Conservation (phyloP, 2,797 vertebrate species). For the Myiothlypis chrysogaster region DNA sequence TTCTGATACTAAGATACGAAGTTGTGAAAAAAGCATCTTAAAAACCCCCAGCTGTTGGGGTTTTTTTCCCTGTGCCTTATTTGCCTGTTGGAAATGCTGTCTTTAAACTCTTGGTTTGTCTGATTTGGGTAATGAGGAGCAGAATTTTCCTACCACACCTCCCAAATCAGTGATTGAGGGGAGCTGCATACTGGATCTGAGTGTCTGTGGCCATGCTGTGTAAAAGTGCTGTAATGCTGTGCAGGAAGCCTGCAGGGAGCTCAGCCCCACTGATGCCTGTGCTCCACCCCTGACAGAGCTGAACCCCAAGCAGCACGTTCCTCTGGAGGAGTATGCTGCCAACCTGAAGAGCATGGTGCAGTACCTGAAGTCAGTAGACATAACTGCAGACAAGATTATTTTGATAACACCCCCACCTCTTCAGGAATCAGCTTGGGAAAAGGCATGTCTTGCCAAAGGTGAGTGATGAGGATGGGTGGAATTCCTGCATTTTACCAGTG, state of each 20-base stretch:
- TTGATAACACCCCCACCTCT: slow-evolving; percentile 90
- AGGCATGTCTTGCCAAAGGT: slow-evolving; percentile 88
- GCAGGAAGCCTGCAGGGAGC: neutral
- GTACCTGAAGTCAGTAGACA: slow-evolving; percentile 77
- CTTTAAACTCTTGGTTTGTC: neutral
- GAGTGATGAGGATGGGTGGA: neutral
- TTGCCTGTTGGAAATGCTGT: neutral
- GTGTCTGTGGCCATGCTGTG: fast-evolving
- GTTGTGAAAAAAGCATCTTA: neutral
- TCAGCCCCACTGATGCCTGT: neutral
- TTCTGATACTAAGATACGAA: fast-evolving
- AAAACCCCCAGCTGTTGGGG: fast-evolving
- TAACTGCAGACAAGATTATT: slow-evolving; percentile 81
- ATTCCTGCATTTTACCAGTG: neutral
- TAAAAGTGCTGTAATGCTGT: fast-evolving
- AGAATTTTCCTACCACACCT: neutral
- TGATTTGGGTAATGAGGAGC: neutral
- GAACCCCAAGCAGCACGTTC: slow-evolving; percentile 89
- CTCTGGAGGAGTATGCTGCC: slow-evolving; percentile 83
- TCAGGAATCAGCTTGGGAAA: slow-evolving; percentile 86
- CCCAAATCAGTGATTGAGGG: fast-evolving
- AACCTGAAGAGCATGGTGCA: slow-evolving; percentile 85
- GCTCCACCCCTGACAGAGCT: slow-evolving; percentile 74
- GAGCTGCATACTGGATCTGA: neutral
- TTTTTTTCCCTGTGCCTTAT: neutral